These are phyloP conservation scores for Habroteleia sp. DNA, from an alignment of 2,888 invertebrate genomes.

Conservation along the genomic window DNA sequence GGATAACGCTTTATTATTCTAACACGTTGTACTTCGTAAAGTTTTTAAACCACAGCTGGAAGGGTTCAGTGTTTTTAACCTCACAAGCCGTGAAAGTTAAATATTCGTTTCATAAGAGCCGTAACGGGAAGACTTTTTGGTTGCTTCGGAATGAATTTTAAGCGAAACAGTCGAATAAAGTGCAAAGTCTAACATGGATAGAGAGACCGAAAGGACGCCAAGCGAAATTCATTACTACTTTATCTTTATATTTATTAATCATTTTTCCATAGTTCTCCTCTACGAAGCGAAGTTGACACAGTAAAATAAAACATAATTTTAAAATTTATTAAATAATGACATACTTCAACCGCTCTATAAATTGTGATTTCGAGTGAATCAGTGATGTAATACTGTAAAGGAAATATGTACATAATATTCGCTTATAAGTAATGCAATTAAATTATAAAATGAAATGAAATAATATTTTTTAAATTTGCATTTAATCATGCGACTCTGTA, in stretches of 20 bases:
- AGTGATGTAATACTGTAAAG: too few species aligned
- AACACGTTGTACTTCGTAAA: conserved; percentile 68
- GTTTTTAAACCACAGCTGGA: conserved; percentile 74
- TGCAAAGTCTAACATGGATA: conserved; percentile 36
- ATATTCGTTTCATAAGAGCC: conserved; percentile 74
- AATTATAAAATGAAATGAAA: too few species aligned
- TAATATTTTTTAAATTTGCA: too few species aligned
- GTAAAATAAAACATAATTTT: conserved; percentile 10
- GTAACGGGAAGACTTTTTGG: conserved; percentile 70
- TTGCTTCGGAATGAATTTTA: conserved; percentile 58
- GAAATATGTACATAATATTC: too few species aligned
- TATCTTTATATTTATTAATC: conserved; percentile 41
- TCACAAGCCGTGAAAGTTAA: conserved; percentile 74
- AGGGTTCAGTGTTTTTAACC: conserved; percentile 78
- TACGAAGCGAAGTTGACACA: conserved; percentile 7
- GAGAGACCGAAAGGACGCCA: conserved; percentile 27
- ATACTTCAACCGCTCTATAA: neutral
- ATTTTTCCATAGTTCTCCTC: conserved; percentile 9
- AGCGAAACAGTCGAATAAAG: conserved; percentile 49
- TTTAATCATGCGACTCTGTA: too few species aligned
- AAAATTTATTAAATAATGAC: neutral
- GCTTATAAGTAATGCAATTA: too few species aligned
- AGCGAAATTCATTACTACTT: conserved; percentile 60
- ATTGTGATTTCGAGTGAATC: conserved; percentile 14
- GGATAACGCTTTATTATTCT: conserved; percentile 54